phyloP scores from a whole-genome alignment of 2,888 invertebrate genomes.

The Synergus japonicus region DNA sequence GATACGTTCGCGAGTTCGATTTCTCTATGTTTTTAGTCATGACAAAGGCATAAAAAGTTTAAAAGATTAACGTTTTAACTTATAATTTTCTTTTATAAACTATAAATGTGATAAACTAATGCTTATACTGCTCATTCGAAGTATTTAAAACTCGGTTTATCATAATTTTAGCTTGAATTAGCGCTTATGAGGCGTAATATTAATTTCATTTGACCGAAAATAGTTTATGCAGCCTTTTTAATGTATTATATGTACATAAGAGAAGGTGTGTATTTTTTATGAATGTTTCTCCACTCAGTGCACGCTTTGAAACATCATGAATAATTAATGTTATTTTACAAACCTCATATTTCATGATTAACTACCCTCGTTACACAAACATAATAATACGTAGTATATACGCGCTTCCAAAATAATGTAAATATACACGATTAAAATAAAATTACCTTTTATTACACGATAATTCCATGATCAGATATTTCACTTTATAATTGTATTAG shows the following conservation, averaged over 20 bases:
- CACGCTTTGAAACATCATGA: background rate
- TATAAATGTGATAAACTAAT: too few species aligned
- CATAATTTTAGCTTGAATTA: too few species aligned
- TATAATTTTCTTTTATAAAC: too few species aligned
- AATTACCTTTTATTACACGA: too few species aligned
- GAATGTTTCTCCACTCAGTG: background rate
- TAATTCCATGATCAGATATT: too few species aligned
- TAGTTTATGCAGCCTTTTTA: background rate
- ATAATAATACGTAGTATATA: background rate
- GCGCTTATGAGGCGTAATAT: background rate
- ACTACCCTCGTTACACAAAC: background rate
- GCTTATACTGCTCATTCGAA: too few species aligned
- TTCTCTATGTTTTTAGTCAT: background rate
- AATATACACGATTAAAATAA: background rate
- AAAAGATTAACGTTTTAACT: too few species aligned
- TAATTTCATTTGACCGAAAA: background rate
- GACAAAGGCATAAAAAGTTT: background rate
- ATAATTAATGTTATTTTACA: slow-evolving; percentile 21
- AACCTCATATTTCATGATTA: background rate
- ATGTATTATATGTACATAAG: background rate
- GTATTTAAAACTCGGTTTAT: too few species aligned
- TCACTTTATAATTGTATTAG: background rate
- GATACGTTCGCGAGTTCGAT: slow-evolving; percentile 16
- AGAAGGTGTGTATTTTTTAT: background rate
- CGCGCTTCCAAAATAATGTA: background rate